Percentiles rank a stretch among this genome's conserved stretches.
These are phyloP conservation scores for Synanthedon myopaeformis DNA, from an alignment of 2,888 invertebrate genomes.

Conservation along the genomic window DNA sequence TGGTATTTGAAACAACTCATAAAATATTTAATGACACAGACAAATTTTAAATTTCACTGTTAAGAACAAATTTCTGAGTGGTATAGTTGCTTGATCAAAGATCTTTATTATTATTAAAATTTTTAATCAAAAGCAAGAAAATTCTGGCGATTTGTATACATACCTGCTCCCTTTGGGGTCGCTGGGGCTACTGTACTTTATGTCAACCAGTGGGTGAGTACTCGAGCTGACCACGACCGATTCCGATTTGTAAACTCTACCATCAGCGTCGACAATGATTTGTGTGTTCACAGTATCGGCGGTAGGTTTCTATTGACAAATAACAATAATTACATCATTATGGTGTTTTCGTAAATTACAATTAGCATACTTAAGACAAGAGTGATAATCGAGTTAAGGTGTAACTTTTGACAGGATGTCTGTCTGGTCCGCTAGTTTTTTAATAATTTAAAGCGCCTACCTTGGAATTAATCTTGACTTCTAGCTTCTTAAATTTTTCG, in stretches of 20 bases:
- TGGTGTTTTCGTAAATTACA: too few relatives aligned
- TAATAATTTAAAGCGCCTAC: slow-evolving; percentile 14
- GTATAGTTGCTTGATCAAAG: too few relatives aligned
- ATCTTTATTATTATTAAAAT: too few relatives aligned
- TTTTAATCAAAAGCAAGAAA: too few relatives aligned
- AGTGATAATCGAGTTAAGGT: too few relatives aligned
- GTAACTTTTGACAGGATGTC: too few relatives aligned
- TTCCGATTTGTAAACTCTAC: slow-evolving; percentile 68
- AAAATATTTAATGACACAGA: too few relatives aligned
- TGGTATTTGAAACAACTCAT: too few relatives aligned
- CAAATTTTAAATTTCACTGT: too few relatives aligned
- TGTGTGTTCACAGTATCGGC: slow-evolving; percentile 44
- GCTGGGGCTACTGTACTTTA: slow-evolving; percentile 68
- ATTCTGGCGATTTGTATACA: slow-evolving; percentile 10
- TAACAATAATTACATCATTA: too few relatives aligned
- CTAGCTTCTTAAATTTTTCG: slow-evolving; percentile 62
- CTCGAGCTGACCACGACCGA: slow-evolving; percentile 65
- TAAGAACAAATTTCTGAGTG: too few relatives aligned
- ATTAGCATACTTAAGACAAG: too few relatives aligned
- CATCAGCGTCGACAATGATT: slow-evolving; percentile 64
- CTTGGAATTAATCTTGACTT: slow-evolving; percentile 58
- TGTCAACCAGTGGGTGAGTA: slow-evolving; percentile 65
- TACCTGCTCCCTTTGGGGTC: slow-evolving; percentile 41
- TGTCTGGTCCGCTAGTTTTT: neutral
- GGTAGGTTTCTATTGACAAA: slow-evolving; percentile 31